Conservation (phyloP, 2,797 vertebrate species). For the Notolabrus celidotus region DNA sequence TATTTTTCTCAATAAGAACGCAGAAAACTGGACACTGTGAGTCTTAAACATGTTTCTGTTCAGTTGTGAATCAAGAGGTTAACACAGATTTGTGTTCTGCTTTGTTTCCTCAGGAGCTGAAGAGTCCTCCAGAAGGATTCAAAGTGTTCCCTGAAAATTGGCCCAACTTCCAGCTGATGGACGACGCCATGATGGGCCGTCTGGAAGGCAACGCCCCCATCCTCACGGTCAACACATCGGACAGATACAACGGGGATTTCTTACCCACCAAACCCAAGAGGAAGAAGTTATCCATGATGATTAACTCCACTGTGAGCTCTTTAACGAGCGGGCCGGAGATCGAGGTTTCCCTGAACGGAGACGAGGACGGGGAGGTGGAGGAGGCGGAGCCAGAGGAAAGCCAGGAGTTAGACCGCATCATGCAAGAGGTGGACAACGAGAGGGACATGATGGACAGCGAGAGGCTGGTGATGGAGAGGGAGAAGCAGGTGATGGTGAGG, state of each 20-base stretch:
- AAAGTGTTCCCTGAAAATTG: slow-evolving; percentile 72
- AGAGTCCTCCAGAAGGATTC: slow-evolving; percentile 72
- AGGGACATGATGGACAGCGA: slow-evolving; percentile 54
- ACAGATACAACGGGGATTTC: slow-evolving; percentile 46
- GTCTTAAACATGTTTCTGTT: no score
- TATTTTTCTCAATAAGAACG: no score
- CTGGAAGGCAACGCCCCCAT: slow-evolving; percentile 62
- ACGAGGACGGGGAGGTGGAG: slow-evolving; percentile 11
- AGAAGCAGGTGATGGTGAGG: slow-evolving; percentile 57
- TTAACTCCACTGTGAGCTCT: not conserved
- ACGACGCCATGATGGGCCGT: slow-evolving; percentile 77
- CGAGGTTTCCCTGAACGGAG: slow-evolving; percentile 64
- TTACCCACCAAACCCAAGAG: slow-evolving; percentile 62
- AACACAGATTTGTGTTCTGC: not conserved
- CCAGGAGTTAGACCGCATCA: slow-evolving; percentile 46
- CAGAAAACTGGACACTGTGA: no score
- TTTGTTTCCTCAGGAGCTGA: slow-evolving; percentile 71
- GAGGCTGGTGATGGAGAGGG: slow-evolving; percentile 19
- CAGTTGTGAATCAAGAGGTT: not conserved
- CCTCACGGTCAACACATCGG: slow-evolving; percentile 33
- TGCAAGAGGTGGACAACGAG: slow-evolving; percentile 68
- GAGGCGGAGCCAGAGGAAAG: slow-evolving; percentile 3
- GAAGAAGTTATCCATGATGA: slow-evolving; percentile 29
- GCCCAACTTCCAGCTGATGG: slow-evolving; percentile 78
- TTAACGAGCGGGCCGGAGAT: slow-evolving; percentile 46